Evolutionary conservation across 1,140 invertebrate genomes (phyloP), one percentile per base, ranked within the genome.

Genomic region (Sitodiplosis mosellana): DNA sequence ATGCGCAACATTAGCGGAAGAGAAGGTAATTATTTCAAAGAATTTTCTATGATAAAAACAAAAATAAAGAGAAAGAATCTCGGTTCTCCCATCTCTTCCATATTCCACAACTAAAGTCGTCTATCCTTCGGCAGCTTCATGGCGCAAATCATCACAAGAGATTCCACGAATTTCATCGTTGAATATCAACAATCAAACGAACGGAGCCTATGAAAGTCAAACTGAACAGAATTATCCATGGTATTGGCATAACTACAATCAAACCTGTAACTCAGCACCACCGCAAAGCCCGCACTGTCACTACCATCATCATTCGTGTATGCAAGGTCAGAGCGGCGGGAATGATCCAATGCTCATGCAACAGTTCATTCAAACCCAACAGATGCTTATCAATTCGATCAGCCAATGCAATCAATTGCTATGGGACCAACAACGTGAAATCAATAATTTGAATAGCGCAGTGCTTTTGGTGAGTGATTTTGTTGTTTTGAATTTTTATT

Each of bases 351-450:
- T 72, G 48, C 51, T 72, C 27, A 51, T 72, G 48, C 65, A 68
- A 38, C 71, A 71, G 46, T 70, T 72, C 53, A 63, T 70, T 49
- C 72, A 74, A 54, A 73, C 74, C 17, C 66, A 77, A 46, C 75
- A 77, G 56, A 66, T 77, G 59, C 66, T 76, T 50, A 67, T 72
- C 2, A 70, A 71, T 45, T 73, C 74, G 1, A 64, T 78, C 33
- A 74, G 72, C 52, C 74, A 77, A 48, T 77, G 75, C 52, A 77
- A 73, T 58, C 73, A 78, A 54, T 58, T 76, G 4, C 55, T 78
- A 20, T 75, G 74, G 69, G 57, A 73, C 43, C 75, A 77, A 46
- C 75, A 78, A 52, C 58, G 71, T 2, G 75, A 77, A 59, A 64
- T 77, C 22, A 68, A 73, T 44, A 55, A 48, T 45, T 53, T 64